Conservation (phyloP, 1,140 invertebrate genomes). For the Phocides pigmalion region DNA sequence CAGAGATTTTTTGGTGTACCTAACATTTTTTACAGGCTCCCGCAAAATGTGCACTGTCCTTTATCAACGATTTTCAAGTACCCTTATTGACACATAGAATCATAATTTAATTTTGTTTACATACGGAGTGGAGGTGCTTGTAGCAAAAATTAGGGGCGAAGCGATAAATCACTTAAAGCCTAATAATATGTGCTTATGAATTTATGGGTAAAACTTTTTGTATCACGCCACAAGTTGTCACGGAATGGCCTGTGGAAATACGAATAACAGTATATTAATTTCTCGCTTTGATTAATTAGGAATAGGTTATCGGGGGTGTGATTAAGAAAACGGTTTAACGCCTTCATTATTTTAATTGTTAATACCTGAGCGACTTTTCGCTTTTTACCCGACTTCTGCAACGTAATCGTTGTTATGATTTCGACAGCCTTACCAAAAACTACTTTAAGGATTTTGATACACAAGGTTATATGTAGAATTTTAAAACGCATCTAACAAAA, state of each 20-base stretch:
- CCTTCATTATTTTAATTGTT: slow-evolving; percentile 18
- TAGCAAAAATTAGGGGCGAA: slow-evolving; percentile 26
- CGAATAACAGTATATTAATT: slow-evolving; percentile 25
- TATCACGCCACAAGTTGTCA: slow-evolving; percentile 25
- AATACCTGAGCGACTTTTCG: background rate
- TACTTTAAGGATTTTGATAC: too few species aligned
- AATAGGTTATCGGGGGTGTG: slow-evolving; percentile 20
- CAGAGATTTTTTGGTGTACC: too few species aligned
- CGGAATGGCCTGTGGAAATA: slow-evolving; percentile 13
- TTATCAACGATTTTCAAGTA: slow-evolving; percentile 9
- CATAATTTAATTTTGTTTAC: slow-evolving; percentile 54
- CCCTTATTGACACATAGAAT: slow-evolving; percentile 42
- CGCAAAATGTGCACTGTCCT: slow-evolving; percentile 1
- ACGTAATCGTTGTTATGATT: too few species aligned
- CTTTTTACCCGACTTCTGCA: too few species aligned
- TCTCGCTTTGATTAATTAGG: slow-evolving; percentile 26
- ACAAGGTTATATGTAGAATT: too few species aligned
- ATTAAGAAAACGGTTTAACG: slow-evolving; percentile 27
- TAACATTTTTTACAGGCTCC: background rate
- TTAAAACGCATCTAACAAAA: too few species aligned
- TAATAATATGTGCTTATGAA: slow-evolving; percentile 25
- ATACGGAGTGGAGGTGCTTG: slow-evolving; percentile 43
- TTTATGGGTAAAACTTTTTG: slow-evolving; percentile 28
- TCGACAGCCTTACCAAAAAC: too few species aligned
- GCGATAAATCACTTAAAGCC: slow-evolving; percentile 26